phyloP scores from a whole-genome alignment of 2,113 vertebrate species.

The Piprites chloris region DNA sequence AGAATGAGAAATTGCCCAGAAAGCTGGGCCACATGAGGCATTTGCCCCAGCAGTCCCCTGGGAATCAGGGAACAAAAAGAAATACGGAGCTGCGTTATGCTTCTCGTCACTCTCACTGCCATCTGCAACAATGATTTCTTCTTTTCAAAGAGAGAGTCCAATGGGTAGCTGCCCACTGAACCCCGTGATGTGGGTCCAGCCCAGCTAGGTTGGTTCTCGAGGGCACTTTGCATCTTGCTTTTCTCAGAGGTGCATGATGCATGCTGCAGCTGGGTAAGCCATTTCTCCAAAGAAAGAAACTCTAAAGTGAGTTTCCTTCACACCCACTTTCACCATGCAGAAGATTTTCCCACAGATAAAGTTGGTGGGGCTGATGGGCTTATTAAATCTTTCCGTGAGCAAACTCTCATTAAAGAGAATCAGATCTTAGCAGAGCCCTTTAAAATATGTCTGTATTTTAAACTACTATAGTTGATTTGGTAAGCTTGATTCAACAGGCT shows the following conservation, averaged over 20 bases:
- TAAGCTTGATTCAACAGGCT: neutral
- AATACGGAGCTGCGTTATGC: rapidly evolving
- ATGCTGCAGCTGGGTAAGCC: neutral
- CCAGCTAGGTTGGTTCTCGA: neutral
- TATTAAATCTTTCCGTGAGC: neutral
- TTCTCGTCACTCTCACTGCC: neutral
- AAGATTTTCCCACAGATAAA: neutral
- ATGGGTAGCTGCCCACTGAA: neutral
- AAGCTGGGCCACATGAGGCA: neutral
- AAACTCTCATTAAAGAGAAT: neutral
- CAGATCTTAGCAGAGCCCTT: neutral
- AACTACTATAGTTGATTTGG: neutral
- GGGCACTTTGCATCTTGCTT: rapidly evolving
- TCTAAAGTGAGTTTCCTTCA: neutral
- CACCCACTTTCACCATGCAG: neutral
- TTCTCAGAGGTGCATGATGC: rapidly evolving
- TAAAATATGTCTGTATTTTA: neutral
- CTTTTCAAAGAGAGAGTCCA: neutral
- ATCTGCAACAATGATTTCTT: neutral
- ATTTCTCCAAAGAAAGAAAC: neutral
- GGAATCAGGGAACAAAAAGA: neutral
- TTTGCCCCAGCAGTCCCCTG: neutral
- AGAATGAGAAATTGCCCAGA: neutral
- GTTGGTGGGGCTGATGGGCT: neutral
- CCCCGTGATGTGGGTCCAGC: neutral